phyloP scores from a whole-genome alignment of 2,113 vertebrate species.

The Phyllopteryx taeniolatus region DNA sequence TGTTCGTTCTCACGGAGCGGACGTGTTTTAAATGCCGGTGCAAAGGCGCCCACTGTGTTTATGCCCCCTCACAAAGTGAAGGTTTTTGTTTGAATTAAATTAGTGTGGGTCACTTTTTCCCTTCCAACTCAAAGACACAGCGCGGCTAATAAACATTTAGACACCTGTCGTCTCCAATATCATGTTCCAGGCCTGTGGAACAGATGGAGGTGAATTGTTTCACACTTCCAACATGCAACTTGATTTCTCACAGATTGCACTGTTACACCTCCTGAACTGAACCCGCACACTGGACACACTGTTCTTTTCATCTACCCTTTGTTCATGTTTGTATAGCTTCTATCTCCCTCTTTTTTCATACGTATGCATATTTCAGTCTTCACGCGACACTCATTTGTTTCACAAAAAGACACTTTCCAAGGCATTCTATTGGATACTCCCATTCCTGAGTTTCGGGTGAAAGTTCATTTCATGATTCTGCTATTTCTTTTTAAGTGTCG shows the following conservation, averaged over 20 bases:
- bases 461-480: too few relatives aligned
- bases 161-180: slow-evolving; percentile 76
- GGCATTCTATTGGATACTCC: too few relatives aligned
- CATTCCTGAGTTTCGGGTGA: too few relatives aligned
- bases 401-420: slow-evolving; percentile 23
- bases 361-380: neutral
- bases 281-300: slow-evolving; percentile 17
- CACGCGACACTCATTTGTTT: slow-evolving; percentile 19
- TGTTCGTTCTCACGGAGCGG: slow-evolving; percentile 23
- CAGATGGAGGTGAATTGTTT: slow-evolving; percentile 70
- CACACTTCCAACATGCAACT: slow-evolving; percentile 58
- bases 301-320: slow-evolving; percentile 22
- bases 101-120: slow-evolving; percentile 61
- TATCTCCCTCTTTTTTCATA: slow-evolving; percentile 17
- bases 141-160: slow-evolving; percentile 75
- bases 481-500: too few relatives aligned
- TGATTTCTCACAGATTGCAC: slow-evolving; percentile 68
- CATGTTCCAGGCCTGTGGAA: slow-evolving; percentile 48
- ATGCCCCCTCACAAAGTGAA: slow-evolving; percentile 56
- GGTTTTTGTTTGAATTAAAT: slow-evolving; percentile 73
- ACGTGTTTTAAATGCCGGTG: slow-evolving; percentile 34
- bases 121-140: slow-evolving; percentile 58
- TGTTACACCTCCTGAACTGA: slow-evolving; percentile 32
- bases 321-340: neutral
- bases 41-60: slow-evolving; percentile 38